phyloP scores from a whole-genome alignment of 2,888 invertebrate species.

The Drosophila multiciliata region DNA sequence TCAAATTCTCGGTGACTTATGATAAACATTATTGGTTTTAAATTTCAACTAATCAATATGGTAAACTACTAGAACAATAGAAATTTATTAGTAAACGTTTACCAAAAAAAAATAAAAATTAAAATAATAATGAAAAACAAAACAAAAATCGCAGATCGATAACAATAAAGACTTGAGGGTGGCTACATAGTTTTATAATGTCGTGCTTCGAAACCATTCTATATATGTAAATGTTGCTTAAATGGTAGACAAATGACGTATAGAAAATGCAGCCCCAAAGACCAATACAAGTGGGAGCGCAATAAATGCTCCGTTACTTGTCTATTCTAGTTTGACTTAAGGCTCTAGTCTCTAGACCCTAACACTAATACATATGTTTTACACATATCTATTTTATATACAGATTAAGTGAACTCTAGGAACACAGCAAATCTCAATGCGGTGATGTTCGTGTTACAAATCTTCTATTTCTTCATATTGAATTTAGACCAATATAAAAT shows the following conservation, averaged over 20 bases:
- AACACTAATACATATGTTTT: conserved; percentile 14
- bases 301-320: conserved; percentile 42
- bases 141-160: conserved; percentile 46
- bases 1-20: conserved; percentile 53
- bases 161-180: conserved; percentile 47
- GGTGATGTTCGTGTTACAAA: conserved; percentile 23
- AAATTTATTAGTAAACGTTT: conserved; percentile 19
- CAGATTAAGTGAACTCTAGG: conserved; percentile 42
- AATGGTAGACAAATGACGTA: conserved; percentile 46
- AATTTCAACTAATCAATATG: conserved; percentile 56
- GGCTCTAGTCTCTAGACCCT: conserved; percentile 38
- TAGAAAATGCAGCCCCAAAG: conserved; percentile 44
- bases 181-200: conserved; percentile 47
- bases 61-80: conserved; percentile 36
- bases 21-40: conserved; percentile 42
- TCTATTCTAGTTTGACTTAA: conserved; percentile 1
- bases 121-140: conserved; percentile 29
- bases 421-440: conserved; percentile 54
- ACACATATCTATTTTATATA: conserved; percentile 14
- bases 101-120: conserved; percentile 16
- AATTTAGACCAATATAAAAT: conserved; percentile 22
- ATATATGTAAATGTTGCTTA: conserved; percentile 33
- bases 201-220: conserved; percentile 52
- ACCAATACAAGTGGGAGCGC: conserved; percentile 42
- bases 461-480: conserved; percentile 15